Evolutionary conservation across 2,888 invertebrate species (phyloP), one percentile per base, ranked within the genome.

Genomic region (Luperina nickerlii): DNA sequence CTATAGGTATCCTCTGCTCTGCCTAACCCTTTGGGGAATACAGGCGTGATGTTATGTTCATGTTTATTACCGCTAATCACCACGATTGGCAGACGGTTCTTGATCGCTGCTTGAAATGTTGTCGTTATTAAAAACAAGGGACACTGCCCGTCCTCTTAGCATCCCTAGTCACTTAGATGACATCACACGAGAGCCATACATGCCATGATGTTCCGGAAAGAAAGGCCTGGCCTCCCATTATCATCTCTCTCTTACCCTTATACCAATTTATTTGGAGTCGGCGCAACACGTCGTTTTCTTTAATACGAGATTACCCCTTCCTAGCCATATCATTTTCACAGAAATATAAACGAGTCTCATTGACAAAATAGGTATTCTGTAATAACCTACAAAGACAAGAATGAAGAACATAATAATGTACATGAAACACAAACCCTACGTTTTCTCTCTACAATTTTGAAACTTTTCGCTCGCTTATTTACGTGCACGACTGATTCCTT

Each of bases 401-500:
- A 32, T 32, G 32, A 32, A 32, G 32, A 13, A 74, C 15, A 48
- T 62, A 65, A 63, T 62, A 66, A 67, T 74, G 8, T 74, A 42
- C 54, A 20, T 42, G 57, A 77, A 67, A 85, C 32, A 65, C 4
- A 62, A 81, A 73, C 48, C 62, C 45, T n/a, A 60, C 15, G 32
- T 76, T 51, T 32, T 20, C 24, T 60, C 45, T 65, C 4, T n/a
- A 6, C 60, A 76, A 74, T 76, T 70, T 81, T 38, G 18, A 81
- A 69, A 85, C 13, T 63, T 71, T 20, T 66, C 48, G 11, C 62
- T 66, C 83, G 20, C 42, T 76, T 80, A 66, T 79, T 81, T 63
- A 76, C n/a, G 32, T 67, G 85, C 85, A 76, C 57, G 73, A 76
- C 45, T 81, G 74, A 80, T 72, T 75, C 85, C 42, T 81, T 70